Base-by-base conservation (phyloP, 2,797 vertebrate genomes). In the Brachyalestes nurse region DNA sequence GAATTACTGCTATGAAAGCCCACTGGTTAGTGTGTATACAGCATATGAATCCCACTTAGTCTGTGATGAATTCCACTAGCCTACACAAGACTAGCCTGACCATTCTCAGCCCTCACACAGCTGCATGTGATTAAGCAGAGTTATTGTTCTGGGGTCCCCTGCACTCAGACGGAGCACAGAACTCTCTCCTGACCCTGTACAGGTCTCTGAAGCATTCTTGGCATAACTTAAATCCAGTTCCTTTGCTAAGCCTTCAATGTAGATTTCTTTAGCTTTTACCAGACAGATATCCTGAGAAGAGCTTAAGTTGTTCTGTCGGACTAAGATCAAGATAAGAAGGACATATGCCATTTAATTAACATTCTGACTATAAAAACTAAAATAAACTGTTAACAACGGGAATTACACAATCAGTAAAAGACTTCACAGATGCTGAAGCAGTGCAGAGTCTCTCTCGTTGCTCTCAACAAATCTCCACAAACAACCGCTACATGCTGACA, bases 41-140 rank as follows among this genome's bases (percentile, higher is more conserved):
- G 85, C 88, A 82, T 83, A 91, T 90, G 88, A 92, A 90, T 89
- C 78, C 72, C 77, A 84, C 81, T 89, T 76, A 83, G 77, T 67
- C 80, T 83, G 79, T 62, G 81, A 81, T 86, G 82, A 75, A 45
- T 87, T 83, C 80, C 77, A 75, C 69, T 81, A 83, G 45, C n/a
- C 23, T 55, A 38, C 75, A 71, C 69, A 84, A 82, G 58, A 21
- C 21, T 55, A 28, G 58, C 53, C 38, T 79, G 72, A 49, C 76
- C 12, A 51, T 77, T 83, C 85, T 45, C 71, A 83, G 83, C 45
- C 84, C 82, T 86, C 85, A 89, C 86, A 88, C 94, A 94, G 91
- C 92, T 94, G 93, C 88, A 91, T 91, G 87, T 86, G n/a, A 93
- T 95, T 95, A 93, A 19, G 71, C 87, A 81, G 84, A 86, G 90